Evolutionary conservation across 2,797 vertebrate species (phyloP).

Genomic region (Helicolenus hilgendorfi): DNA sequence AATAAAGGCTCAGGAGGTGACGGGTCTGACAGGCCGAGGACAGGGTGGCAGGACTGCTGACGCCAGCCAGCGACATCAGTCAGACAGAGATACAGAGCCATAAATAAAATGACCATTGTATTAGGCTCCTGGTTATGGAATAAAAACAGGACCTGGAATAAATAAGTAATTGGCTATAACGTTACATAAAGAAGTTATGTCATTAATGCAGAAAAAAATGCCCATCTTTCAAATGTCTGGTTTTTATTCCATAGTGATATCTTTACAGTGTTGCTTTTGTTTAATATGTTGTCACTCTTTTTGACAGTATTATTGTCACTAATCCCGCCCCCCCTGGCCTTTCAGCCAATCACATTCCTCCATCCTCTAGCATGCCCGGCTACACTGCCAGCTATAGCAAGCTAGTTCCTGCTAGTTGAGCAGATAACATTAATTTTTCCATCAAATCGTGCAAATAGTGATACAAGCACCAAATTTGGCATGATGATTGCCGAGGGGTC

Average conservation of each 20-base stretch:
- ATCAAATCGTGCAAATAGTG: too few species aligned
- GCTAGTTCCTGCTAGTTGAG: not conserved
- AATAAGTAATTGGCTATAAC: not conserved
- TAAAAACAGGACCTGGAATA: not conserved
- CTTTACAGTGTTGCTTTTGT: not conserved
- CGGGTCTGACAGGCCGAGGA: conserved; percentile 62
- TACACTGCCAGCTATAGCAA: not conserved
- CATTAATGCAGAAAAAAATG: not conserved
- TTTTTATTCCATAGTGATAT: not conserved
- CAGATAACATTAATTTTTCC: fast-evolving
- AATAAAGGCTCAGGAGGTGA: conserved; percentile 74
- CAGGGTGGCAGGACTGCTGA: conserved; percentile 77
- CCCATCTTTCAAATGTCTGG: fast-evolving
- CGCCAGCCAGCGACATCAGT: conserved; percentile 69
- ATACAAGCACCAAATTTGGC: too few species aligned
- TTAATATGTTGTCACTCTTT: not conserved
- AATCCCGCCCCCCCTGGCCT: not conserved
- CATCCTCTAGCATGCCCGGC: not conserved
- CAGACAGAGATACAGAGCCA: not conserved
- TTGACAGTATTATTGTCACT: not conserved
- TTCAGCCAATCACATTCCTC: conserved; percentile 4
- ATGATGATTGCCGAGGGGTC: too few species aligned
- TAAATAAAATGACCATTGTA: not conserved
- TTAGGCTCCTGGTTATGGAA: not conserved
- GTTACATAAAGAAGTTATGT: not conserved